phyloP scores from a whole-genome alignment of 2,888 invertebrate species.

The Amblyjoppa proteus region DNA sequence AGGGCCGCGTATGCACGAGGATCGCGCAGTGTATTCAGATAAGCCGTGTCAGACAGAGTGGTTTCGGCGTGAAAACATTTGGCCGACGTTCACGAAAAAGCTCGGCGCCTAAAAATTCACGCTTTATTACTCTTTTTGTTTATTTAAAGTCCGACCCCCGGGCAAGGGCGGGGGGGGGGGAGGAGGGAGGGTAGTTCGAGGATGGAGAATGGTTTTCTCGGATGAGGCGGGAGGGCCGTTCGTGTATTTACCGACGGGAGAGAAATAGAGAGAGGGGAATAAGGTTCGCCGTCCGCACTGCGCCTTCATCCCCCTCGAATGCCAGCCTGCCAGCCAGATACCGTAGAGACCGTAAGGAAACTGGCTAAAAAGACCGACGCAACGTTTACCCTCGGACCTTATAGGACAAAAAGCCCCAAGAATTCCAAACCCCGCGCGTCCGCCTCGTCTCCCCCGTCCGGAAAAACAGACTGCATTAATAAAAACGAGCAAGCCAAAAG shows the following conservation, averaged over 20 bases:
- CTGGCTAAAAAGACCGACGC: conserved; percentile 65
- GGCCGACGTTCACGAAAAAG: conserved; percentile 58
- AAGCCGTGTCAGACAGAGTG: conserved; percentile 63
- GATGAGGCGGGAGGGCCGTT: conserved; percentile 29
- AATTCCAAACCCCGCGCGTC: conserved; percentile 51
- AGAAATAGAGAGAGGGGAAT: conserved; percentile 22
- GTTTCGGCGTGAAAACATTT: conserved; percentile 62
- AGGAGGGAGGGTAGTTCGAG: not conserved
- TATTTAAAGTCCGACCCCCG: conserved; percentile 62
- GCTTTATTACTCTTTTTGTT: conserved; percentile 68
- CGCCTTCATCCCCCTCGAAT: conserved; percentile 56
- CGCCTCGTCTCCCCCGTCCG: conserved; percentile 30
- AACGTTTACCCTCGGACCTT: conserved; percentile 66
- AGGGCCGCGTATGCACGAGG: not conserved
- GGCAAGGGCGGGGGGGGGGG: not conserved
- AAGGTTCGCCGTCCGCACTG: conserved; percentile 31
- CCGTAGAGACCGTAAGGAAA: conserved; percentile 39
- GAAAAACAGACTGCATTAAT: conserved; percentile 69
- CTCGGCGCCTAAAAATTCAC: conserved; percentile 65
- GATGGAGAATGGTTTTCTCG: conserved; percentile 40
- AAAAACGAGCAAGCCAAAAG: conserved; percentile 56
- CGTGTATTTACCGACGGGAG: conserved; percentile 57
- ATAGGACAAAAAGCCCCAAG: conserved; percentile 65
- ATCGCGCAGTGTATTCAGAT: conserved; percentile 42
- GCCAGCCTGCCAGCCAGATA: conserved; percentile 60